Base-by-base conservation (phyloP, 2,113 vertebrate genomes). In the Phalacrocorax brasilianus region DNA sequence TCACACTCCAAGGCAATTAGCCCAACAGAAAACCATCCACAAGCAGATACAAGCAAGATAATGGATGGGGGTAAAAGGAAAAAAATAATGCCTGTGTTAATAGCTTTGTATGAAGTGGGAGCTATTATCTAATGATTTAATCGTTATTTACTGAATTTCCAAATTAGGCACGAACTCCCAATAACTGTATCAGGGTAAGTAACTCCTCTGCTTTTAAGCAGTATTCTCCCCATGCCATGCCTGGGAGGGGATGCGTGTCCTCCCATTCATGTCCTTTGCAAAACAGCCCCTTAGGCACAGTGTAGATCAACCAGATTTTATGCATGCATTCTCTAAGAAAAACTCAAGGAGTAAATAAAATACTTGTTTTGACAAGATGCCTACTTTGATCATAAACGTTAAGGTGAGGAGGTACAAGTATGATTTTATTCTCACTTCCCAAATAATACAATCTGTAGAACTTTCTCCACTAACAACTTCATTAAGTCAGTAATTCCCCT, bases 261-360 rank as follows among this genome's bases (percentile, higher is more conserved):
- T 90, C 79, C 49, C 3, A 15, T 49, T 89, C 61, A 3, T 50
- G 24, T 93, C 45, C 27, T 88, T 88, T 80, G 85, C 75, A 86
- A 70, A 94, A 70, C 33, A 88, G 63, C 71, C 47, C 72, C 33
- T 77, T 62, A 22, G 85, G 90, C 90, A 77, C 13, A 47, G 32
- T 50, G 50, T 35, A 73, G 73, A 73, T 91, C 71, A 92, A 21
- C 63, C 86, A n/a, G 24, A 4, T 86, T 94, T 83, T 71, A 67
- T 80, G 88, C 28, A 75, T 88, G n/a, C 63, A 55, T 91, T 80
- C 38, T 74, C 20, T 73, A 74, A 63, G 49, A 55, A 74, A 85
- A 88, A 32, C 27, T 76, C 33, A 76, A 92, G n/a, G 53, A 85
- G 18, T 83, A 89, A 93, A 88, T 42, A 90, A 94, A 95, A 62